Percentiles rank a stretch among this genome's conserved stretches.
Evolutionary conservation across 2,888 invertebrate species (phyloP).

Genomic region (Cinara cedri): DNA sequence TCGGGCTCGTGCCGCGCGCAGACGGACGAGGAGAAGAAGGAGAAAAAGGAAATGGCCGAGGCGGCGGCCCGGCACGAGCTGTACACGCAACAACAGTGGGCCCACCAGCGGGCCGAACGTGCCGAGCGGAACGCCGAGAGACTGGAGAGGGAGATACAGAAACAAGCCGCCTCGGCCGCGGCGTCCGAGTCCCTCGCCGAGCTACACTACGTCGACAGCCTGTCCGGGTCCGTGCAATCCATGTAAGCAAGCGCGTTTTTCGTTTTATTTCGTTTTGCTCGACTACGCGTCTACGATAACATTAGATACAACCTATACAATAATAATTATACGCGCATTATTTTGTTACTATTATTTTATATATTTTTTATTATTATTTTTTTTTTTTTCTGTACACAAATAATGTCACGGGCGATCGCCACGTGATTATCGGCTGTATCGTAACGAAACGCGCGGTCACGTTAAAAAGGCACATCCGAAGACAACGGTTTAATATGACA

Average conservation of each 20-base stretch:
- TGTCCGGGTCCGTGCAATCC: slow-evolving; percentile 70
- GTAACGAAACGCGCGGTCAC: too few species aligned
- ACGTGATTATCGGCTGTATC: too few species aligned
- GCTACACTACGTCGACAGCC: slow-evolving; percentile 63
- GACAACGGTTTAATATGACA: too few species aligned
- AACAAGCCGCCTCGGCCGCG: slow-evolving; percentile 67
- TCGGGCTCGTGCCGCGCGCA: slow-evolving; percentile 70
- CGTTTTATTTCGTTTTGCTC: not conserved
- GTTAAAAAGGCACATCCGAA: too few species aligned
- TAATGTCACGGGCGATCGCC: too few species aligned
- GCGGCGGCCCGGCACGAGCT: slow-evolving; percentile 61
- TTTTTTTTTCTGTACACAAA: too few species aligned
- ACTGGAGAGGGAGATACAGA: slow-evolving; percentile 58
- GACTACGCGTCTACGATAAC: not conserved
- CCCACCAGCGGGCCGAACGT: slow-evolving; percentile 58
- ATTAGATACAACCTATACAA: not conserved
- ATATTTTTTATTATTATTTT: too few species aligned
- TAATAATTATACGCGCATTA: too few species aligned
- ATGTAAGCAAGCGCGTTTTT: slow-evolving; percentile 63
- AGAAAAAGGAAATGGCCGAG: slow-evolving; percentile 62
- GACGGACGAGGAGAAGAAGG: slow-evolving; percentile 67
- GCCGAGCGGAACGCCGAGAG: slow-evolving; percentile 63
- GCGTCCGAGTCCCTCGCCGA: slow-evolving; percentile 62
- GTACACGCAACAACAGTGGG: slow-evolving; percentile 57
- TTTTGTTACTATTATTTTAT: too few species aligned